A percentile compares a stretch with the other conserved stretches of the same genome.
Evolutionary conservation across 2,113 vertebrate species (phyloP).

Genomic region (Mixornis gularis): DNA sequence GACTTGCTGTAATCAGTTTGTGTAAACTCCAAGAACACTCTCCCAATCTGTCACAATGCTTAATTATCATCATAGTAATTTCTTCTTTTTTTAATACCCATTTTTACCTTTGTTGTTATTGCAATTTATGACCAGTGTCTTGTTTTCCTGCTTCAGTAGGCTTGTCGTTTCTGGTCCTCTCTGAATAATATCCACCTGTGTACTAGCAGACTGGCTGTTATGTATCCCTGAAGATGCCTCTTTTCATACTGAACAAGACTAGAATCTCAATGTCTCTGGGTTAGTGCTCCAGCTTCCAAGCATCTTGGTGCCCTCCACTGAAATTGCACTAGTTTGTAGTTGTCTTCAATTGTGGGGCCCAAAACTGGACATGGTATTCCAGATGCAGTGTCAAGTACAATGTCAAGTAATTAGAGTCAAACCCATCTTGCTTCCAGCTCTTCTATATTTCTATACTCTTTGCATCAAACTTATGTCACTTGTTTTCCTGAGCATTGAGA

Average conservation of each 20-base stretch:
- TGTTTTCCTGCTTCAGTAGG: not conserved
- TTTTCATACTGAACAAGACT: not conserved
- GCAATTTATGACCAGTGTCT: not conserved
- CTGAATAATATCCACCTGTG: fast-evolving
- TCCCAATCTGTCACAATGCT: not conserved
- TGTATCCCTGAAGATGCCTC: not conserved
- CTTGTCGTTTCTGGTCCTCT: not conserved
- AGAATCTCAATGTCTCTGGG: not conserved
- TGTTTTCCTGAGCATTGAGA: not conserved
- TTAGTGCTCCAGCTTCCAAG: not conserved
- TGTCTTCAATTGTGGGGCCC: not conserved
- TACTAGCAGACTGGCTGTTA: not conserved
- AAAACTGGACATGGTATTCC: not conserved
- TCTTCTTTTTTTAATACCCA: not conserved
- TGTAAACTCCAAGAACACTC: not conserved
- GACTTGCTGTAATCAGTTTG: not conserved
- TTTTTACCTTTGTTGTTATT: not conserved
- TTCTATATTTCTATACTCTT: not conserved
- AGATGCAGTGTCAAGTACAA: not conserved
- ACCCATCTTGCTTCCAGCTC: not conserved
- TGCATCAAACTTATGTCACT: not conserved
- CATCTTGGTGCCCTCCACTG: not conserved
- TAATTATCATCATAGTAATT: not conserved
- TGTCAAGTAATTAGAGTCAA: not conserved
- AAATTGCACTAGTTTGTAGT: not conserved